A percentile compares a stretch with the other conserved stretches of the same genome.
These are phyloP conservation scores for Pyrocephalus nanus DNA, from an alignment of 2,797 vertebrate species.

Conservation along the genomic window DNA sequence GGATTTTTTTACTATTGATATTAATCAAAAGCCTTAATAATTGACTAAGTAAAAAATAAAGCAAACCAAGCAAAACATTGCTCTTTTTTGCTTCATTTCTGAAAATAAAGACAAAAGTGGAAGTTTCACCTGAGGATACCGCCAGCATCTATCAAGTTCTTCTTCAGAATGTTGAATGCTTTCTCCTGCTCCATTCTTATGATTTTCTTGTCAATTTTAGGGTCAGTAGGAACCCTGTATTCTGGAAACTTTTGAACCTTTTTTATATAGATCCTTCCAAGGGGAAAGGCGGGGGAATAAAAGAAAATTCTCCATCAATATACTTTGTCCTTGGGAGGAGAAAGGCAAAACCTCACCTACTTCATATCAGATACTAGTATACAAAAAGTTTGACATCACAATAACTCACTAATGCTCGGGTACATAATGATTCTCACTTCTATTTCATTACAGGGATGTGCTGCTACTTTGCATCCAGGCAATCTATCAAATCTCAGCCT, in stretches of 20 bases:
- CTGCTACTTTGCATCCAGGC: background rate
- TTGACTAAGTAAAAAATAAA: background rate
- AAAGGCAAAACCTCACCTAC: background rate
- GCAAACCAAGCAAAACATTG: background rate
- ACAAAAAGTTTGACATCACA: background rate
- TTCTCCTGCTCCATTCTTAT: constrained; percentile 86
- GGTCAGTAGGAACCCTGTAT: constrained; percentile 83
- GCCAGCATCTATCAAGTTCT: constrained; percentile 81
- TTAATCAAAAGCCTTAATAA: background rate
- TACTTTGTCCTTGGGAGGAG: background rate
- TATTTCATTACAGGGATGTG: background rate
- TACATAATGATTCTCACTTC: background rate
- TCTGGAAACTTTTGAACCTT: constrained; percentile 86
- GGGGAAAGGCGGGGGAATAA: background rate
- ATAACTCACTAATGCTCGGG: background rate
- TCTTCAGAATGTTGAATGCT: constrained; percentile 85
- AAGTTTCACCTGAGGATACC: constrained; percentile 81
- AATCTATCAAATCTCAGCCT: background rate
- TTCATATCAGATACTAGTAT: background rate
- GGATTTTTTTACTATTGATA: background rate
- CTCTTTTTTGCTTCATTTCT: background rate
- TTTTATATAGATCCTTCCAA: constrained; percentile 86
- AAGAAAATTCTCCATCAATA: background rate
- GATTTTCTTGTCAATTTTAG: constrained; percentile 86
- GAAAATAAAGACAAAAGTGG: constrained; percentile 16